Conservation (phyloP, 37 sponge, comb jelly and placozoan genomes). For the Cliona cf. orientalis region DNA sequence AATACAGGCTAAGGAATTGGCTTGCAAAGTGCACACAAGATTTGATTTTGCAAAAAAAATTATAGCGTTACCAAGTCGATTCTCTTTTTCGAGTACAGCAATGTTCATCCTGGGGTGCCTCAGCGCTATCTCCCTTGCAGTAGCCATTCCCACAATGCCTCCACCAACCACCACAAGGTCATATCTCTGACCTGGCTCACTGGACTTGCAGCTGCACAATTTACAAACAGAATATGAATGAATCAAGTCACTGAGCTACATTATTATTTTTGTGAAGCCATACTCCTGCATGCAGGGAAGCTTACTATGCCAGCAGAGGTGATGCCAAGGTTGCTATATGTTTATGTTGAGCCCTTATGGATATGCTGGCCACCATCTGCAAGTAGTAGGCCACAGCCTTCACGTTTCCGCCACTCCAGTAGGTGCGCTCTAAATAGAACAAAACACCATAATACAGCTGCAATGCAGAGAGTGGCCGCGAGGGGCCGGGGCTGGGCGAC, state of each 20-base stretch:
- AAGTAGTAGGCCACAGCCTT: background rate
- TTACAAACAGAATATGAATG: too few species aligned
- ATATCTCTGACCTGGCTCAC: too few species aligned
- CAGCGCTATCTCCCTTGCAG: slow-evolving; percentile 79
- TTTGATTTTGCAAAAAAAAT: too few species aligned
- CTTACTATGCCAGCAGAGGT: background rate
- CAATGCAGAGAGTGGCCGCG: too few species aligned
- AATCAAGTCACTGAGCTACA: background rate
- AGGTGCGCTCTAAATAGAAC: background rate
- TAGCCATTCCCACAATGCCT: slow-evolving; percentile 96
- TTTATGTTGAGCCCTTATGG: background rate
- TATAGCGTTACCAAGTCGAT: slow-evolving; percentile 78
- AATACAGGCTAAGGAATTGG: too few species aligned
- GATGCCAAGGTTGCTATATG: background rate
- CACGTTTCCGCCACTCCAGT: background rate
- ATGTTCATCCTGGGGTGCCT: slow-evolving; percentile 74
- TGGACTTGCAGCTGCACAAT: too few species aligned
- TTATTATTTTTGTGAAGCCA: too few species aligned
- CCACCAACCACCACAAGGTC: slow-evolving; percentile 95
- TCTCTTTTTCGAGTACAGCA: slow-evolving; percentile 91
- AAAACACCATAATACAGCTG: background rate
- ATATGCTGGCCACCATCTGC: background rate
- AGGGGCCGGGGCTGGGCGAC: too few species aligned
- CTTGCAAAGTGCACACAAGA: too few species aligned
- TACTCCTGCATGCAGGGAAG: too few species aligned